These are phyloP conservation scores for Eristalinus sepulchralis DNA, from an alignment of 2,888 invertebrate genomes.

Conservation along the genomic window DNA sequence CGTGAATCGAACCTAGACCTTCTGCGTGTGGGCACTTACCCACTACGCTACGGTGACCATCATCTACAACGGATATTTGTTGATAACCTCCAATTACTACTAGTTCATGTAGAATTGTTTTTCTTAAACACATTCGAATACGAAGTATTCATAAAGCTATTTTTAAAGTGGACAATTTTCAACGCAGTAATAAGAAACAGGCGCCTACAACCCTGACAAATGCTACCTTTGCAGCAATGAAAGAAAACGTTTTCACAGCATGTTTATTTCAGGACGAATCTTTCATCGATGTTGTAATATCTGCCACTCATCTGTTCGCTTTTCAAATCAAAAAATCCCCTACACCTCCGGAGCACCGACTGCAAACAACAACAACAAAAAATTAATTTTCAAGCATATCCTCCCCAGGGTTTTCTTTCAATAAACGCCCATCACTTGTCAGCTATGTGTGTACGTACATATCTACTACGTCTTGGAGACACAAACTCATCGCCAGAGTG, in stretches of 20 bases:
- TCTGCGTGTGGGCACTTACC: no score
- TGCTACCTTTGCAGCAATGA: background rate
- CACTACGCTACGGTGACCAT: no score
- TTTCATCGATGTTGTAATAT: conserved; percentile 14
- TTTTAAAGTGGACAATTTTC: no score
- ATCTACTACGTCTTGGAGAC: background rate
- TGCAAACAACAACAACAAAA: background rate
- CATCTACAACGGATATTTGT: no score
- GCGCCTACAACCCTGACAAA: background rate
- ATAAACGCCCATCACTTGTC: conserved; percentile 37
- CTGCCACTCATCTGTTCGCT: background rate
- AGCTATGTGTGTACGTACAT: background rate
- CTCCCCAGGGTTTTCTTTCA: conserved; percentile 36
- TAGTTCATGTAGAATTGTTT: no score
- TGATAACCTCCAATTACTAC: no score
- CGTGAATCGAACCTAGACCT: no score
- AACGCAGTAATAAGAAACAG: background rate
- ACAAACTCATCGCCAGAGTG: background rate
- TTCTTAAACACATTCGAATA: no score
- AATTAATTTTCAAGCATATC: conserved; percentile 42
- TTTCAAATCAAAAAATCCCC: conserved; percentile 1
- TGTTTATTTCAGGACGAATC: conserved; percentile 10
- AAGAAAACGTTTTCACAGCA: background rate
- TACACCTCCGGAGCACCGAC: background rate
- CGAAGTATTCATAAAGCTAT: no score